Evolutionary conservation across 2,888 invertebrate species (phyloP), one percentile per base, ranked within the genome.

Genomic region (Cremastinae sp.): DNA sequence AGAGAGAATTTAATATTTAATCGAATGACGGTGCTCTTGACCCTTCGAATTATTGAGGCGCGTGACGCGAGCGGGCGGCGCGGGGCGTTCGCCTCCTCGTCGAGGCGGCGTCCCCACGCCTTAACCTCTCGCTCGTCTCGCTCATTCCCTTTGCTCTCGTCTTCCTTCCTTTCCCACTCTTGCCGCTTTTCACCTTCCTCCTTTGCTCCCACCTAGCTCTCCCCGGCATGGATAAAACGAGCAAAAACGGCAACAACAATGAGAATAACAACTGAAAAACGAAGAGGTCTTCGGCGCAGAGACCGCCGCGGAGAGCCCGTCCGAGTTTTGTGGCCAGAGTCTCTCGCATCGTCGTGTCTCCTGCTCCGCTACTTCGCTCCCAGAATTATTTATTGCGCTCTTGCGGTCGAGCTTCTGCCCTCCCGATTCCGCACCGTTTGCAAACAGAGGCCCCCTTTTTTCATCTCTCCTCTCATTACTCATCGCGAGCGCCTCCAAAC

Each of bases 1-100:
- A n/a, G n/a, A 84, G 80, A 86, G 86, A 85, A 87, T 87, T 88
- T 83, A 80, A 84, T 83, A 80, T 82, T 86, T 84, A 83, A 88
- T 88, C 86, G 84, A 87, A 87, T 87, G 75, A 84, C 78, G 76
- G 80, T 81, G 84, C 82, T 28, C 28, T 87, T 88, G 84, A 88
- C 85, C 84, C 84, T 80, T 75, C 73, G 70, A 75, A 71, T 79
- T 47, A 62, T 78, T 64, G 66, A 34, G n/a, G n/a, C 74, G 43
- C 58, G 61, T 61, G 65, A 45, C 20, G n/a, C n/a, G n/a, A n/a
- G n/a, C n/a, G n/a, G n/a, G n/a, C n/a, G n/a, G n/a, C n/a, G n/a
- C n/a, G n/a, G n/a, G n/a, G 20, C 53, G 41, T 14, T 43, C 16
- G 34, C 36, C 28, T 16, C 36, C 47, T 51, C 49, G 16, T 51